A percentile compares a stretch with the other conserved stretches of the same genome.
Conservation (phyloP, 2,888 invertebrate genomes). For the Eupithecia insigniata region DNA sequence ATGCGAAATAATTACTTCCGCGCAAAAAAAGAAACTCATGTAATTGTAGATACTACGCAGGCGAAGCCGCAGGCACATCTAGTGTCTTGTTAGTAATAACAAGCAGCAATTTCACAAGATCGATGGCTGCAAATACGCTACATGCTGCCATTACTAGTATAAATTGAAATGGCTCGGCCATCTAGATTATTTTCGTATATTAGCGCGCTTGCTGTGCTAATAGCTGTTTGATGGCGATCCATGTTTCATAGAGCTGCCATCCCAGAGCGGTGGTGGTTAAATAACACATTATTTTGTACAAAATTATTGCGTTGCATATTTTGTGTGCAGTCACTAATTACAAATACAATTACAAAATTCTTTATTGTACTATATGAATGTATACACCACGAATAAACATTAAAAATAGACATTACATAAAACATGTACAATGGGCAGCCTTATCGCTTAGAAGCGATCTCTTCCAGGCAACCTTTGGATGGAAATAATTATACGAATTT, state of each 20-base stretch:
- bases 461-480: too few species aligned
- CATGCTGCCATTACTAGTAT: conserved; percentile 52
- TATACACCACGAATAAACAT: too few species aligned
- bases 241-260: conserved; percentile 4
- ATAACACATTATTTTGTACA: too few species aligned
- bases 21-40: too few species aligned
- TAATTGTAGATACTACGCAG: background rate
- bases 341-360: too few species aligned
- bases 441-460: too few species aligned
- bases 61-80: background rate
- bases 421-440: too few species aligned
- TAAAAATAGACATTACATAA: too few species aligned
- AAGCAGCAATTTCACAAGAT: conserved; percentile 45
- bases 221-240: conserved; percentile 51
- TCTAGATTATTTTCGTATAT: conserved; percentile 46
- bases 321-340: background rate
- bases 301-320: background rate
- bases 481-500: too few species aligned
- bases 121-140: conserved; percentile 49
- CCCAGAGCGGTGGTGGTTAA: too few species aligned
- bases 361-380: too few species aligned
- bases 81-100: conserved; percentile 37
- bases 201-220: conserved; percentile 56
- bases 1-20: too few species aligned
- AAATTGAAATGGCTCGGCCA: conserved; percentile 57